Conservation (phyloP, 2,797 vertebrate genomes). For the Takifugu ocellatus region DNA sequence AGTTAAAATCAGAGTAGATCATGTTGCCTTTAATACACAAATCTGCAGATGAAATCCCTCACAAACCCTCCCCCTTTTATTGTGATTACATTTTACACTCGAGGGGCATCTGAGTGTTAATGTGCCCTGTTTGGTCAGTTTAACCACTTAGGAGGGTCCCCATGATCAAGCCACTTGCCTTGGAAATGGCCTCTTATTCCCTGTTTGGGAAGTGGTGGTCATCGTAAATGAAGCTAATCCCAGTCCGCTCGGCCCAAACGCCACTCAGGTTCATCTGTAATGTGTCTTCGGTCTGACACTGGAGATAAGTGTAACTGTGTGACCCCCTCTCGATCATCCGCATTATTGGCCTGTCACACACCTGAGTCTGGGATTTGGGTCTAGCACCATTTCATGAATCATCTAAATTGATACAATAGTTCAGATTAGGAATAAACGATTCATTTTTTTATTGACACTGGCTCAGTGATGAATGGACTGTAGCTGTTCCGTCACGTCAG, state of each 20-base stretch:
- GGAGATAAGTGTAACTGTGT: not conserved
- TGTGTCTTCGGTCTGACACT: conserved; percentile 1
- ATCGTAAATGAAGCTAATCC: not conserved
- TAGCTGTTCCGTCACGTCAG: no score
- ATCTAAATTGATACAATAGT: no score
- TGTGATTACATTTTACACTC: not conserved
- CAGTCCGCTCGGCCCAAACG: conserved; percentile 3
- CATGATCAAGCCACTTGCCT: not conserved
- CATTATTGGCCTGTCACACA: not conserved
- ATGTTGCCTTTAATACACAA: not conserved
- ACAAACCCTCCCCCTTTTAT: not conserved
- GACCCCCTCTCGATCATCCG: conserved; percentile 2
- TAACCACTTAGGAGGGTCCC: not conserved
- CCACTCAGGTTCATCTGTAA: not conserved
- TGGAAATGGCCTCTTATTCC: not conserved
- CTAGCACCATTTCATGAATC: no score
- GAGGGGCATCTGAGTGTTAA: not conserved
- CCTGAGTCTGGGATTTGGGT: not conserved
- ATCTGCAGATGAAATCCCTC: conserved; percentile 5
- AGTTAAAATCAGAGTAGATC: not conserved
- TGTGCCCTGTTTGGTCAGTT: not conserved
- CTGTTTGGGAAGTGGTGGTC: not conserved
- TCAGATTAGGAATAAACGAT: no score
- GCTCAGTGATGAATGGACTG: no score
- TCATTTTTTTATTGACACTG: no score